These are phyloP conservation scores for Paramormyrops kingsleyae DNA, from an alignment of 2,113 vertebrate genomes.

Conservation along the genomic window DNA sequence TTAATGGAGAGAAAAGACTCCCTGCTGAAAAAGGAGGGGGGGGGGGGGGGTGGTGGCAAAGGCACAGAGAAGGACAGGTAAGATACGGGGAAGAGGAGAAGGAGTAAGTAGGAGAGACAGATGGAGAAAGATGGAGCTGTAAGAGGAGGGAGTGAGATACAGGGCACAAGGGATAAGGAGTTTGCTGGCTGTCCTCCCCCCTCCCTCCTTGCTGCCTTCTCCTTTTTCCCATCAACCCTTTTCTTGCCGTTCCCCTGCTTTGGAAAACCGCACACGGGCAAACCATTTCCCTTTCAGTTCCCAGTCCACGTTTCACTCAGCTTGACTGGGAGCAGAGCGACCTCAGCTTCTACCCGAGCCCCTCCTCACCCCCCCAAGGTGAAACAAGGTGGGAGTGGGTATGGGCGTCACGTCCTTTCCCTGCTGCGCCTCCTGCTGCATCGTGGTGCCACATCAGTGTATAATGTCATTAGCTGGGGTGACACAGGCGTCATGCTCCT, in stretches of 20 bases:
- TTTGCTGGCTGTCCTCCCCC: conserved; percentile 16
- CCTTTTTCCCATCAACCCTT: conserved; percentile 28
- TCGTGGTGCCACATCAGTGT: background rate
- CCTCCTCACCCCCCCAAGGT: conserved; percentile 44
- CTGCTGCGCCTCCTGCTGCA: background rate
- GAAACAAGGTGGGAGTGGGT: conserved; percentile 61
- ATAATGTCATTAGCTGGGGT: conserved; percentile 41
- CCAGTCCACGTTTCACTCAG: background rate
- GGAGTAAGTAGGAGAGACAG: background rate
- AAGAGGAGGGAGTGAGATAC: background rate
- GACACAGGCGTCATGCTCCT: background rate
- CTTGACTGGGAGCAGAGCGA: background rate
- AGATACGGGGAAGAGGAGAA: background rate
- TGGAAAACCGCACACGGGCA: background rate
- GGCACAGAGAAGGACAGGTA: background rate
- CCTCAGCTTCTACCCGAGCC: background rate
- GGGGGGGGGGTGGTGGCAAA: too few relatives aligned
- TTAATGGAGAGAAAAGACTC: background rate
- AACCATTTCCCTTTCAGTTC: background rate
- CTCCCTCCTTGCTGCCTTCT: background rate
- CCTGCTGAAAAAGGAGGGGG: background rate
- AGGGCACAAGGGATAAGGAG: background rate
- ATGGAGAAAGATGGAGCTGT: background rate
- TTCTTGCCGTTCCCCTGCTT: conserved; percentile 14
- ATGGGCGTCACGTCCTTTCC: conserved; percentile 57